These are phyloP conservation scores for Megastigmus dorsalis DNA, from an alignment of 2,888 invertebrate genomes.

Conservation along the genomic window DNA sequence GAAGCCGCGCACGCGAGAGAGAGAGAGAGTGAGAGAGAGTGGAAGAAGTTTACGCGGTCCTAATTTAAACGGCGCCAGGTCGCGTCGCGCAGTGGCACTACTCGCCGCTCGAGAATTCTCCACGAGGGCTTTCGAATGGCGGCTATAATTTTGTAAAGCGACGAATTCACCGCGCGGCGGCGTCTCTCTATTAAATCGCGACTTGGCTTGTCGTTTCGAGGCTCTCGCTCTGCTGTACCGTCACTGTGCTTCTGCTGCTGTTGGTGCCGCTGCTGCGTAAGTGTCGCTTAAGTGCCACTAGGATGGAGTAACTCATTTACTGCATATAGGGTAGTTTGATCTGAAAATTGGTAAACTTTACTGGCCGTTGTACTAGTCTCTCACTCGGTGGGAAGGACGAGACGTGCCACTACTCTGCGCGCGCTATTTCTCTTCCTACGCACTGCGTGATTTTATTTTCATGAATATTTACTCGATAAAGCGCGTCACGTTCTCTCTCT, in stretches of 20 bases:
- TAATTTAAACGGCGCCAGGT: conserved; percentile 28
- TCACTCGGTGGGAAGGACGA: too few relatives aligned
- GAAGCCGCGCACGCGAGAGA: conserved; percentile 3
- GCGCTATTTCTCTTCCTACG: too few relatives aligned
- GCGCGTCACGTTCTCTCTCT: too few relatives aligned
- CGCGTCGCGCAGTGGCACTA: conserved; percentile 2
- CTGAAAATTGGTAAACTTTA: conserved; percentile 48
- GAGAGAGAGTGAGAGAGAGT: conserved; percentile 32
- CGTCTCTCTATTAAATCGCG: conserved; percentile 36
- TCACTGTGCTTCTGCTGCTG: too few relatives aligned
- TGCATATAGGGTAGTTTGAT: conserved; percentile 45
- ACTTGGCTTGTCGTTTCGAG: not conserved
- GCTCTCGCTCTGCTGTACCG: too few relatives aligned
- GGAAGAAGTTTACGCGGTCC: conserved; percentile 39
- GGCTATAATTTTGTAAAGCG: conserved; percentile 44
- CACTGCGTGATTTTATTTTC: conserved; percentile 27
- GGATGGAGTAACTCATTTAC: conserved; percentile 44
- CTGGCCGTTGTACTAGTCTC: too few relatives aligned
- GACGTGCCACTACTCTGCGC: too few relatives aligned
- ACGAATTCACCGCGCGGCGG: conserved; percentile 20
- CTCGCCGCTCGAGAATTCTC: conserved; percentile 16
- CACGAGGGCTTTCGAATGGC: conserved; percentile 33
- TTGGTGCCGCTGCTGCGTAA: not conserved
- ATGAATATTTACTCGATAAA: conserved; percentile 35
- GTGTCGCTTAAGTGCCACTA: conserved; percentile 28